Conservation (phyloP, 2,113 vertebrate species). For the Typhlomys cinereus region DNA sequence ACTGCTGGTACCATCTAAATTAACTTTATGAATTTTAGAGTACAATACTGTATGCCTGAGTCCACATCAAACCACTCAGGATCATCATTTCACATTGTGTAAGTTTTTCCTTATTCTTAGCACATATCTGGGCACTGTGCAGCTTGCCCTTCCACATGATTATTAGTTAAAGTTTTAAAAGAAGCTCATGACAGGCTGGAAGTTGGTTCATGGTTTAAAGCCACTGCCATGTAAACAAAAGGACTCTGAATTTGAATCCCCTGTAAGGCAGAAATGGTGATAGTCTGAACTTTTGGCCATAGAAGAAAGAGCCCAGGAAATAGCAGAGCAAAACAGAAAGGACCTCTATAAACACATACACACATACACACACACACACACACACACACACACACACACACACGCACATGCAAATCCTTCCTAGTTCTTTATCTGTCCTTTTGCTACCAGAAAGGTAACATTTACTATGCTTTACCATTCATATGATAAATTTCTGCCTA, state of each 20-base stretch:
- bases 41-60: not conserved
- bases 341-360: too few relatives aligned
- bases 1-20: not conserved
- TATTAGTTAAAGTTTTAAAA: not conserved
- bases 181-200: not conserved
- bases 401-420: too few relatives aligned
- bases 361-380: too few relatives aligned
- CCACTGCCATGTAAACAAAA: too few relatives aligned
- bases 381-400: too few relatives aligned
- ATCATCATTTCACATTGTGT: not conserved
- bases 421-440: not conserved
- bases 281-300: too few relatives aligned
- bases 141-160: not conserved
- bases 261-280: too few relatives aligned
- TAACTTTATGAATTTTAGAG: not conserved
- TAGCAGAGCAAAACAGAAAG: too few relatives aligned
- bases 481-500: not conserved
- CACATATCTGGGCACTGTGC: not conserved
- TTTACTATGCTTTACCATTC: constrained; percentile 23
- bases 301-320: too few relatives aligned
- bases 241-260: too few relatives aligned
- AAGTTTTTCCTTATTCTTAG: not conserved
- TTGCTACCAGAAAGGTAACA: constrained; percentile 7
- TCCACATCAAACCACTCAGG: not conserved
- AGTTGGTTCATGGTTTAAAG: too few relatives aligned